Evolutionary conservation across 2,113 vertebrate genomes (phyloP).

Genomic region (Pangasianodon hypophthalmus): DNA sequence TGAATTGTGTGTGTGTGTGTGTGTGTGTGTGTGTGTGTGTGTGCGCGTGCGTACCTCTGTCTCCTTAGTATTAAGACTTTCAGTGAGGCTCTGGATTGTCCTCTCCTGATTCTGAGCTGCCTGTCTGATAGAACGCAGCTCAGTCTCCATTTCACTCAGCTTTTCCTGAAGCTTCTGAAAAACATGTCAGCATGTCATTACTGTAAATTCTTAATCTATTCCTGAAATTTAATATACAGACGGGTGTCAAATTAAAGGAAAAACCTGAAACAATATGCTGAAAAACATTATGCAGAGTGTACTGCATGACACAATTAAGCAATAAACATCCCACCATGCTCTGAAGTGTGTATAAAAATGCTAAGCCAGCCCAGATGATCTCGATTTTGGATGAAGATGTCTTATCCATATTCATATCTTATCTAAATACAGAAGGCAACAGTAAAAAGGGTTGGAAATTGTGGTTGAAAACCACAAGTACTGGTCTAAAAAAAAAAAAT

Average conservation of each 20-base stretch:
- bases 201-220: neutral
- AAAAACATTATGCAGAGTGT: neutral
- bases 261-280: neutral
- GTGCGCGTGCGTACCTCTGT: conserved; percentile 76
- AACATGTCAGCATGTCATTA: conserved; percentile 13
- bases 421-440: neutral
- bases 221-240: neutral
- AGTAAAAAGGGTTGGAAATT: neutral
- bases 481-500: neutral
- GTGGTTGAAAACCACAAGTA: neutral
- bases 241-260: neutral
- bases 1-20: neutral
- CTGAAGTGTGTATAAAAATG: neutral
- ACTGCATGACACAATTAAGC: neutral
- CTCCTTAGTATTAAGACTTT: conserved; percentile 84
- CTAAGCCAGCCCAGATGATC: neutral
- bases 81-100: conserved; percentile 83
- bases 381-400: neutral
- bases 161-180: conserved; percentile 90
- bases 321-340: no score
- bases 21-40: neutral
- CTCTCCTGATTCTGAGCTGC: conserved; percentile 81
- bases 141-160: conserved; percentile 83
- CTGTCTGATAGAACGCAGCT: conserved; percentile 82
- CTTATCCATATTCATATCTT: neutral